Evolutionary conservation across 2,888 invertebrate genomes (phyloP).

Genomic region (Agapostemon virescens): DNA sequence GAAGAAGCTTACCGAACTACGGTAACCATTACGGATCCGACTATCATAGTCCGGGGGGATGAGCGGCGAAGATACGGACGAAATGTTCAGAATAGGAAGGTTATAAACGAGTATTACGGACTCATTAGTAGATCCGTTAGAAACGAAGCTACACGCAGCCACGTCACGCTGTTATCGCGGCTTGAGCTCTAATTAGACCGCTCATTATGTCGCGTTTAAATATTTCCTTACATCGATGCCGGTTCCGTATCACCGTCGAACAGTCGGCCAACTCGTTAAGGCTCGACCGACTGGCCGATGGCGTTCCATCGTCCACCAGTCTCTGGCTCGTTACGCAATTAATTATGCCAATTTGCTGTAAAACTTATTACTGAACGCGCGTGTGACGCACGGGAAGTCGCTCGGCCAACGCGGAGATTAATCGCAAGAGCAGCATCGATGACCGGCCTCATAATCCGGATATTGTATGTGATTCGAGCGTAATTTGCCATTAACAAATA

Average conservation of each 20-base stretch:
- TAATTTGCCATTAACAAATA: slow-evolving; percentile 59
- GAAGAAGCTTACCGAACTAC: slow-evolving; percentile 23
- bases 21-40: slow-evolving; percentile 34
- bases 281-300: not conserved
- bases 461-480: slow-evolving; percentile 44
- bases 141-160: slow-evolving; percentile 54
- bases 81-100: slow-evolving; percentile 44
- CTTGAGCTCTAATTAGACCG: slow-evolving; percentile 58
- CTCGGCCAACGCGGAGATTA: slow-evolving; percentile 39
- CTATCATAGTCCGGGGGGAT: slow-evolving; percentile 24
- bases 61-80: slow-evolving; percentile 2
- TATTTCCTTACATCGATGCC: slow-evolving; percentile 60
- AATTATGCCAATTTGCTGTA: slow-evolving; percentile 50
- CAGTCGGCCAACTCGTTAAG: slow-evolving; percentile 27
- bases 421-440: slow-evolving; percentile 45
- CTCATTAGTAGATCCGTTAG: slow-evolving; percentile 62
- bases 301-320: not conserved
- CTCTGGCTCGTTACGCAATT: slow-evolving; percentile 36
- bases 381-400: slow-evolving; percentile 8
- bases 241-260: slow-evolving; percentile 23
- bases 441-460: slow-evolving; percentile 51
- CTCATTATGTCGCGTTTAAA: slow-evolving; percentile 61
- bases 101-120: slow-evolving; percentile 59
- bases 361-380: slow-evolving; percentile 29
- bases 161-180: slow-evolving; percentile 58